Evolutionary conservation across 2,888 invertebrate species (phyloP).

Genomic region (Coelogynopora nodosa): DNA sequence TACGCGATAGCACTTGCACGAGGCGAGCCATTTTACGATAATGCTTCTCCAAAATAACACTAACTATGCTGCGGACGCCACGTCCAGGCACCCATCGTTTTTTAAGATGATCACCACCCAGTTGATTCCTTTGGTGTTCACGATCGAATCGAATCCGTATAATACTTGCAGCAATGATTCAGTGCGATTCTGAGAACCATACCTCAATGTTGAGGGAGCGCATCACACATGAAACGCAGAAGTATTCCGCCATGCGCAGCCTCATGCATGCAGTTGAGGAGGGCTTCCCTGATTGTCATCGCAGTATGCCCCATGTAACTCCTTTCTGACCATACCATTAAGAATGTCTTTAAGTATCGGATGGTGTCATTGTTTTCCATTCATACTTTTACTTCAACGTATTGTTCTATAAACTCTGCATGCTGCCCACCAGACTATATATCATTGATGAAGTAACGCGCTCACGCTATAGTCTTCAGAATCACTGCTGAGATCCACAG

Average conservation of each 20-base stretch:
- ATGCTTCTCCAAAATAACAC: neutral
- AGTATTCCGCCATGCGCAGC: neutral
- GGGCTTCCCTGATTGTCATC: neutral
- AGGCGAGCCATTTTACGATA: neutral
- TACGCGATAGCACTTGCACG: too few species aligned
- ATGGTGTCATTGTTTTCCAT: neutral
- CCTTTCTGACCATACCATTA: neutral
- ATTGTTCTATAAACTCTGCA: neutral
- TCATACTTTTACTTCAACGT: neutral
- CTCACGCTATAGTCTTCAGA: neutral
- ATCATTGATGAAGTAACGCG: neutral
- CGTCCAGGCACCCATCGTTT: neutral
- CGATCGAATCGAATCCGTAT: neutral
- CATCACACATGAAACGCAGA: neutral
- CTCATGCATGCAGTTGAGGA: neutral
- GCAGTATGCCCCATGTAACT: neutral
- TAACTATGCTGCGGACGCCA: neutral
- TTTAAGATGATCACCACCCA: neutral
- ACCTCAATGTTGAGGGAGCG: neutral
- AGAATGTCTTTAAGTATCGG: neutral
- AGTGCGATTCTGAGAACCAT: neutral
- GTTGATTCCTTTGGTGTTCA: too few species aligned
- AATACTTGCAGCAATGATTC: neutral
- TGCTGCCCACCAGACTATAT: neutral
- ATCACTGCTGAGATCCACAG: neutral